phyloP scores from a whole-genome alignment of 2,888 invertebrate genomes.

The Athalia cordata region DNA sequence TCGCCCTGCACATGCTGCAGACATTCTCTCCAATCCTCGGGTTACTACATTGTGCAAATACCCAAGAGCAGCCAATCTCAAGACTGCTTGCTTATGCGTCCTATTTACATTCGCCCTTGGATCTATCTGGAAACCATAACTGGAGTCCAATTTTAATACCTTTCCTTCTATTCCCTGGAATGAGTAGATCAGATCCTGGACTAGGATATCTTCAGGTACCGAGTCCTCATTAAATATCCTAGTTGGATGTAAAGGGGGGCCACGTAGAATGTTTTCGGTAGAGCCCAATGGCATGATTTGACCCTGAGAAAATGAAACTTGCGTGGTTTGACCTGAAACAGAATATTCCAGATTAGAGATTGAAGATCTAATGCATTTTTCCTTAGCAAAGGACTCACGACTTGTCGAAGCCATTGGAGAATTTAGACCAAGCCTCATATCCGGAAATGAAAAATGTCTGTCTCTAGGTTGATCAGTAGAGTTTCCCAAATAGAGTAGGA shows the following conservation, averaged over 20 bases:
- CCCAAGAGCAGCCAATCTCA: constrained; percentile 90
- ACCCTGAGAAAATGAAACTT: constrained; percentile 57
- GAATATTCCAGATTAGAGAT: not conserved
- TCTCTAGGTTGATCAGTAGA: constrained; percentile 60
- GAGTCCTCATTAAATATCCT: constrained; percentile 67
- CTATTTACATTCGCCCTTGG: constrained; percentile 75
- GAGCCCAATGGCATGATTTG: constrained; percentile 63
- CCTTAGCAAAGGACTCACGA: constrained; percentile 55
- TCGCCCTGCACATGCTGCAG: constrained; percentile 81
- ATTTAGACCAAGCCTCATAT: constrained; percentile 63
- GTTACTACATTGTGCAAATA: constrained; percentile 89
- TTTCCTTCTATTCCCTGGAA: constrained; percentile 93
- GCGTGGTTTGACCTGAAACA: constrained; percentile 60
- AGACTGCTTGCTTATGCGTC: constrained; percentile 79
- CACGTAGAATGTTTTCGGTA: constrained; percentile 57
- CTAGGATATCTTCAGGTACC: constrained; percentile 75
- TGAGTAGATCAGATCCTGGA: constrained; percentile 88
- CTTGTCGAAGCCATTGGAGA: constrained; percentile 65
- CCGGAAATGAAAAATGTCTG: constrained; percentile 63
- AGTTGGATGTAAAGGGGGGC: constrained; percentile 53
- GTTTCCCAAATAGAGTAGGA: constrained; percentile 64
- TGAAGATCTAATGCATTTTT: not conserved
- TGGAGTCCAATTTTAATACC: constrained; percentile 80
- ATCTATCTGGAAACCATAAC: constrained; percentile 80
- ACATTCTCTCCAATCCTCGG: constrained; percentile 83